Conservation (phyloP, 2,113 vertebrate species). For the Pangasianodon hypophthalmus region DNA sequence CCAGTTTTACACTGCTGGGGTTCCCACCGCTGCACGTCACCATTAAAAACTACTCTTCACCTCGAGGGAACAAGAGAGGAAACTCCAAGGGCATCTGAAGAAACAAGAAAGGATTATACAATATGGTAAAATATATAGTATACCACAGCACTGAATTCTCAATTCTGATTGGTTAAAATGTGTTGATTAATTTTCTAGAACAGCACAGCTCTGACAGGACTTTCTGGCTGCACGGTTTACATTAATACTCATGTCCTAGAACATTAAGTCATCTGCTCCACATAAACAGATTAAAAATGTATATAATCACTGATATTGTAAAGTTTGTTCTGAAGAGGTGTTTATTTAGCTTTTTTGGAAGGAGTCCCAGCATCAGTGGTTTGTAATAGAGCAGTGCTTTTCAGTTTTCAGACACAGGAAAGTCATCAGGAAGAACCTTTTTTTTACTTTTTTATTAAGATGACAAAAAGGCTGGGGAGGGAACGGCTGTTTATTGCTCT, state of each 20-base stretch:
- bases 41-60: constrained; percentile 40
- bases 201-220: background rate
- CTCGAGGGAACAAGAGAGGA: constrained; percentile 32
- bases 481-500: background rate
- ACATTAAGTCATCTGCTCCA: background rate
- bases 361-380: background rate
- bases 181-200: background rate
- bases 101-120: constrained; percentile 13
- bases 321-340: background rate
- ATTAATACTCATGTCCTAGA: background rate
- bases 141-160: background rate
- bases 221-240: background rate
- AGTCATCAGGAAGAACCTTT: background rate
- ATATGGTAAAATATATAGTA: background rate
- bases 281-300: background rate
- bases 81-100: constrained; percentile 40
- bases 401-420: background rate
- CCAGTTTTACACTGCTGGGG: constrained; percentile 72
- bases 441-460: no score
- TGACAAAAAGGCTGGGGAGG: no score
- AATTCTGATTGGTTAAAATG: background rate
- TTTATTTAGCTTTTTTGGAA: background rate
- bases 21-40: constrained; percentile 47
- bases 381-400: no score
- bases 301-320: background rate